Percentiles rank a stretch among this genome's conserved stretches.
phyloP scores from a whole-genome alignment of 2,797 vertebrate species.

The Petrocephalus schoutedeni region DNA sequence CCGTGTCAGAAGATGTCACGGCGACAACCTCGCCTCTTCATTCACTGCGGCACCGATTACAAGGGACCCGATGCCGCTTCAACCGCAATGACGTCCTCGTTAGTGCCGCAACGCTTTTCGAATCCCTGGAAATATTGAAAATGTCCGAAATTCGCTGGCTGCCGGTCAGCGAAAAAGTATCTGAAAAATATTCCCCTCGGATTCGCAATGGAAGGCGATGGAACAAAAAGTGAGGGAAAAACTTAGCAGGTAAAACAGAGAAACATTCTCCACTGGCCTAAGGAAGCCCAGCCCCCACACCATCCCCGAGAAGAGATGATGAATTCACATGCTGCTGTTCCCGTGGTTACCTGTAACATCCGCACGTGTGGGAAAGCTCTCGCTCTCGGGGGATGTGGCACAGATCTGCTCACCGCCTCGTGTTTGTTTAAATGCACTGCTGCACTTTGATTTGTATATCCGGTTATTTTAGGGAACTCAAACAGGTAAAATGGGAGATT shows the following conservation, averaged over 20 bases:
- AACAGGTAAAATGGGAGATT: not conserved
- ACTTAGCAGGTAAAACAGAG: not conserved
- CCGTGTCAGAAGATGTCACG: conserved; percentile 12
- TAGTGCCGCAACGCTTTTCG: not conserved
- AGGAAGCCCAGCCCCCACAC: not conserved
- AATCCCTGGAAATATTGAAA: conserved; percentile 10
- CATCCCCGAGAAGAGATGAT: not conserved
- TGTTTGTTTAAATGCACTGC: not conserved
- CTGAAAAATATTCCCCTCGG: not conserved
- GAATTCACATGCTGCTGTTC: not conserved
- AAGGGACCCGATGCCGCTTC: not conserved
- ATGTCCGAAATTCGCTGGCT: not conserved
- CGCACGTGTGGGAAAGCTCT: not conserved
- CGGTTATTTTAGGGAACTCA: not conserved
- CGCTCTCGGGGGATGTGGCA: not conserved
- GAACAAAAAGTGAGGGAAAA: conserved; percentile 35
- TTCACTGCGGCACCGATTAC: not conserved
- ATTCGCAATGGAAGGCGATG: not conserved
- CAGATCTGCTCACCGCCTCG: not conserved
- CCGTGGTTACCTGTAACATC: not conserved
- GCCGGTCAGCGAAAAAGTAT: not conserved
- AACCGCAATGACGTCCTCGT: not conserved
- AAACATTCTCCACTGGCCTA: not conserved
- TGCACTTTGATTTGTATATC: not conserved
- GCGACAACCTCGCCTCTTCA: not conserved